Base-by-base conservation (phyloP, 2,888 invertebrate species). In the Apamea epomidion region DNA sequence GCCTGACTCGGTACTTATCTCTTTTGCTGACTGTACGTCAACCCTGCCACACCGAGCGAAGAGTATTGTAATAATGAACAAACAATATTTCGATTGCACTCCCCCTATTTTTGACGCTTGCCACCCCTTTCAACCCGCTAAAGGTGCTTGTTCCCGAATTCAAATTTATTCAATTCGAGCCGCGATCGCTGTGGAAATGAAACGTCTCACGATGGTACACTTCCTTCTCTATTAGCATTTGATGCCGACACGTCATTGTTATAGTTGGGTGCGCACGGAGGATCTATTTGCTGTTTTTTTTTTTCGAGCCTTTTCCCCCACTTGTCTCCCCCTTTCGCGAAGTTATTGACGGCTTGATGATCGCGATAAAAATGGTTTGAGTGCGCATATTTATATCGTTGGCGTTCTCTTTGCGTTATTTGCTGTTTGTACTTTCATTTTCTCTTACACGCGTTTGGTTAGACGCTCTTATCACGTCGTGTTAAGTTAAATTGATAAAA, bases 91-190 rank as follows among this genome's bases (percentile, higher is more conserved):
- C 87, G 87, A 86, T 86, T 86, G 81, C 85, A 82, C 82, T 83
- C 80, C 73, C 81, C 80, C 79, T 84, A 84, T 87, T 90, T 87
- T 89, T 89, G 84, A 82, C 85, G 76, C 80, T 80, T 71, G 72
- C 79, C 87, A 80, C 87, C 84, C 82, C 81, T 80, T 78, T 85
- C 82, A 75, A 74, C 87, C 78, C 82, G 76, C 88, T 87, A 76
- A 88, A 88, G 88, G 88, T 83, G 83, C 88, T 88, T 88, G 87
- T 88, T 89, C 90, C 91, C 90, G 91, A 93, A 96, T 96, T 96
- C 95, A 96, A 96, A 96, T 96, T 96, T 96, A 96, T 96, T 96
- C 96, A 95, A 96, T 96, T 94, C 84, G 85, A 82, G 87, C 87
- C 93, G 91, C 94, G 94, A 95, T 93, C 92, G 93, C 91, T 91